phyloP scores from a whole-genome alignment of 2,888 invertebrate species.

The Apoda limacodes region DNA sequence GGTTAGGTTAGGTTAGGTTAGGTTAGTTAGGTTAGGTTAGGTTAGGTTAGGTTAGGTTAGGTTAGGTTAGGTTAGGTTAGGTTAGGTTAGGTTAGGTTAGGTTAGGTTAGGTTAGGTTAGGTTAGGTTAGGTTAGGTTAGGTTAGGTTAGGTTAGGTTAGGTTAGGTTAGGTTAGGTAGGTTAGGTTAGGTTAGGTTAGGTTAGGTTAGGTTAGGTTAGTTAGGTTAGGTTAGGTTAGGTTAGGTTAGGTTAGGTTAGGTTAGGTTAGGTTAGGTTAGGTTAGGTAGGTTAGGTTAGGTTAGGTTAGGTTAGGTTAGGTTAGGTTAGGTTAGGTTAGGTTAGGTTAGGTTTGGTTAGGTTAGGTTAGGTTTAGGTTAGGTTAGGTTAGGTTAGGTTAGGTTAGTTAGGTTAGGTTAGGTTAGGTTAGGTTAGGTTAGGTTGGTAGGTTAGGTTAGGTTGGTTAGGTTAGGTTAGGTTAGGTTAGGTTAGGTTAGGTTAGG shows the following conservation, averaged over 20 bases:
- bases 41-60: constrained; percentile 11
- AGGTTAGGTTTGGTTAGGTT: constrained; percentile 20
- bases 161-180: too few relatives aligned
- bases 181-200: constrained; percentile 13
- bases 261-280: constrained; percentile 14
- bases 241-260: constrained; percentile 11
- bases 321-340: constrained; percentile 23
- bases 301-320: constrained; percentile 14
- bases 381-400: constrained; percentile 17
- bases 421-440: constrained; percentile 17
- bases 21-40: constrained; percentile 11
- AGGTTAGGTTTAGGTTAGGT: too few relatives aligned
- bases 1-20: constrained; percentile 10
- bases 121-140: too few relatives aligned
- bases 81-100: constrained; percentile 11
- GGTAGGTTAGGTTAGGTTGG: too few relatives aligned
- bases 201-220: constrained; percentile 12
- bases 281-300: too few relatives aligned
- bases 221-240: constrained; percentile 10
- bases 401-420: constrained; percentile 18
- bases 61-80: constrained; percentile 12
- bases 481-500: constrained; percentile 19
- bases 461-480: constrained; percentile 20
- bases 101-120: constrained; percentile 14
- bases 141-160: constrained; percentile 11